phyloP scores from a whole-genome alignment of 1,140 invertebrate species.

The Ooceraea biroi region DNA sequence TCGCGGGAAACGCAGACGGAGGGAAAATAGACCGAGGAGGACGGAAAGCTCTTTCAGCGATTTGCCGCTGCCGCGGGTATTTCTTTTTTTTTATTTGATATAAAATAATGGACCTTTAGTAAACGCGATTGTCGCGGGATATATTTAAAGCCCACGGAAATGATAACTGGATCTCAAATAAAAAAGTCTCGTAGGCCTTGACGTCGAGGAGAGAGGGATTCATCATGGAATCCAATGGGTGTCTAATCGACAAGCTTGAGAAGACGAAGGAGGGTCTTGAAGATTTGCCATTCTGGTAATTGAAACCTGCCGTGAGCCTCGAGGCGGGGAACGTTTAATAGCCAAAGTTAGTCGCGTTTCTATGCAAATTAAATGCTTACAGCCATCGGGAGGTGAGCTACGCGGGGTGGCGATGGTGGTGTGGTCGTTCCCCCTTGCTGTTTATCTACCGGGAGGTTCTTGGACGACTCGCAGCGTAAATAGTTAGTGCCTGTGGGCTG shows the following conservation, averaged over 20 bases:
- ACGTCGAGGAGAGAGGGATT: neutral
- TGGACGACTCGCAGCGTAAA: conserved; percentile 80
- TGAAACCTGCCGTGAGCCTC: conserved; percentile 76
- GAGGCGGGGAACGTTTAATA: conserved; percentile 78
- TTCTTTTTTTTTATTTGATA: too few species aligned
- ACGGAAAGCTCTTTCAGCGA: conserved; percentile 9
- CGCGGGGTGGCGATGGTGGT: conserved; percentile 63
- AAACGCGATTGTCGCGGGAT: too few species aligned
- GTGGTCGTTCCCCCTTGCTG: conserved; percentile 72
- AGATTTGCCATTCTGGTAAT: conserved; percentile 81
- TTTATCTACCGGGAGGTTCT: conserved; percentile 79
- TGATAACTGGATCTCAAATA: neutral
- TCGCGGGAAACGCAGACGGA: neutral
- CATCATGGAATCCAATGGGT: conserved; percentile 21
- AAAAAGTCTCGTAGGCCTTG: neutral
- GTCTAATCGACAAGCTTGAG: conserved; percentile 55
- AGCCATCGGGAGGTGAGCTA: conserved; percentile 74
- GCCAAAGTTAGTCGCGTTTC: conserved; percentile 82
- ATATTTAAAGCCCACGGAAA: too few species aligned
- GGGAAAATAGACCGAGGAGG: neutral
- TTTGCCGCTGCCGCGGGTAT: neutral
- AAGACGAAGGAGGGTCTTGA: conserved; percentile 45
- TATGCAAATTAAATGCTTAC: conserved; percentile 83
- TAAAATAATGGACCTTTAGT: too few species aligned
- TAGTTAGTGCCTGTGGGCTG: conserved; percentile 80